Percentiles rank a stretch among this genome's conserved stretches.
phyloP scores from a whole-genome alignment of 2,797 vertebrate genomes.

The Lepilemur septentrionalis region DNA sequence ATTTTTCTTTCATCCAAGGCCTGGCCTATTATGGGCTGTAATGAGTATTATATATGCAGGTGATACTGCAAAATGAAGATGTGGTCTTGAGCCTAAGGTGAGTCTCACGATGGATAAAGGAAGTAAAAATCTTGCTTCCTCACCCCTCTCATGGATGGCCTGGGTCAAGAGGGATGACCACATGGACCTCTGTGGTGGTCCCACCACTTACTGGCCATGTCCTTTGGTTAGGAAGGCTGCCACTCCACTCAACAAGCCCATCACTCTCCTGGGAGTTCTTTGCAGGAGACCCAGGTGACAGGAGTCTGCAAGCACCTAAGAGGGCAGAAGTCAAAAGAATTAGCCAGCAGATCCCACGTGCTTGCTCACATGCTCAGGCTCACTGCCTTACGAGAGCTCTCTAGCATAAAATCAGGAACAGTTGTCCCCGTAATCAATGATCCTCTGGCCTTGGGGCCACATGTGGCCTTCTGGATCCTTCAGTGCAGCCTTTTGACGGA shows the following conservation, averaged over 20 bases:
- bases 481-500: background rate
- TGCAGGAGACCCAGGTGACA: background rate
- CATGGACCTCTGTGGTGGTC: background rate
- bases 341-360: background rate
- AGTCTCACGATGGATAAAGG: background rate
- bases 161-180: background rate
- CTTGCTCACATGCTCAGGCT: background rate
- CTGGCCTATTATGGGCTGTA: background rate
- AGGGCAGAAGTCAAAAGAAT: background rate
- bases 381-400: background rate
- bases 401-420: background rate
- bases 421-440: background rate
- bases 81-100: background rate
- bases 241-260: background rate
- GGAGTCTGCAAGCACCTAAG: background rate
- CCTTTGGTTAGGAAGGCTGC: background rate
- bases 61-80: background rate
- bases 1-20: background rate
- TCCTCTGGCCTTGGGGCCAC: too few relatives aligned
- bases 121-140: background rate
- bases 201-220: accelerated
- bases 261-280: background rate
- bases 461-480: background rate
- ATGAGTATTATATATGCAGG: background rate
- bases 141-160: too few relatives aligned